Evolutionary conservation across 2,113 vertebrate species (phyloP).

Genomic region (Alligator mississippiensis): DNA sequence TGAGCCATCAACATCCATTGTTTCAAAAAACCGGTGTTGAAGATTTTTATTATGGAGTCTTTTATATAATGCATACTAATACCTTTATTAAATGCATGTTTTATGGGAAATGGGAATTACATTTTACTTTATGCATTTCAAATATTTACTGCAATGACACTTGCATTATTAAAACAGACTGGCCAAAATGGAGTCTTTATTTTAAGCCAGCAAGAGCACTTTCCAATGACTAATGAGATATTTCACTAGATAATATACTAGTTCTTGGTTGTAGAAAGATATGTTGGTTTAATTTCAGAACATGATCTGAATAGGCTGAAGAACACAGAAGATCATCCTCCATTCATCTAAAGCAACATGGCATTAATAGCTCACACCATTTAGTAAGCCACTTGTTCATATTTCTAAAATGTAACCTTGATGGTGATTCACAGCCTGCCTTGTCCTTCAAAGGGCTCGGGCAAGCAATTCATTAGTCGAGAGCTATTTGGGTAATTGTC

Average conservation of each 20-base stretch:
- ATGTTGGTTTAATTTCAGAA: background rate
- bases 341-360: background rate
- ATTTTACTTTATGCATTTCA: background rate
- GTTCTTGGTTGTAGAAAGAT: background rate
- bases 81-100: background rate
- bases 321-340: background rate
- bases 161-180: background rate
- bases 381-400: background rate
- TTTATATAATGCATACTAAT: background rate
- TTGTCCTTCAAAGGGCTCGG: background rate
- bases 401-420: background rate
- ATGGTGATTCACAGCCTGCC: background rate
- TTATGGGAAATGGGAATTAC: background rate
- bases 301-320: background rate
- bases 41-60: background rate
- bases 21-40: background rate
- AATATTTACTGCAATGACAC: background rate
- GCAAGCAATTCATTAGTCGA: background rate
- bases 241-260: background rate
- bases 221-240: background rate
- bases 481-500: background rate
- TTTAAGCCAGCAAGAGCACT: background rate
- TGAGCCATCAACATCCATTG: background rate
- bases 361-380: background rate
- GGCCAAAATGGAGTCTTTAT: background rate